Base-by-base conservation (phyloP, 2,113 vertebrate genomes). In the Xenopus borealis region DNA sequence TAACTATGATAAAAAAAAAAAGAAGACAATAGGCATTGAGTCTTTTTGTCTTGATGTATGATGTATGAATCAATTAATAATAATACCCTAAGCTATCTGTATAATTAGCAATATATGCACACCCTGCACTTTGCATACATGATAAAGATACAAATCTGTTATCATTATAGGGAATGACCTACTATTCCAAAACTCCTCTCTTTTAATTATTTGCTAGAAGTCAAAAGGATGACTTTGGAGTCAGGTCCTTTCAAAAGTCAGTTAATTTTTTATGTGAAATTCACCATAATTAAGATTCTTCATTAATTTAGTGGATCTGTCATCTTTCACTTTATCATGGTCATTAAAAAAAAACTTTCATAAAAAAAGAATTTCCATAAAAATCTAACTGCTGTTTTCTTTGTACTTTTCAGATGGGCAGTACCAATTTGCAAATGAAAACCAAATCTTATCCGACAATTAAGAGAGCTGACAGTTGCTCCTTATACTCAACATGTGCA, bases 31-130 rank as follows among this genome's bases (percentile, higher is more conserved):
- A 64, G 61, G n/a, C 18, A 61, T 23, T 12, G 59, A 46, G 23
- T 63, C 74, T 77, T 75, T 63, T 77, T 64, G 59, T 77, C 20
- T 44, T 77, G 74, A 77, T 77, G 61, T 44, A 64, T 77, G 74
- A 77, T 77, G 61, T 77, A 77, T 77, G 74, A 70, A 77, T 77
- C 74, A 77, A 77, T 77, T 77, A 77, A 77, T 70, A 57, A 27
- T 63, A 52, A 44, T 53, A 57, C 66, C 59, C 7, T 18, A 17
- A 69, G 74, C 74, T 69, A 64, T 77, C 66, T 57, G 58, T 64
- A 70, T 77, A 77, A 77, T 77, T 77, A 77, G 74, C 63, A 70
- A 77, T 77, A 64, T 64, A 57, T 77, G 74, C 74, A 77, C 66
- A 77, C 66, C 66, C 74, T 61, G 74, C 74, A 70, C 74, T 77